phyloP scores from a whole-genome alignment of 2,888 invertebrate genomes.

The Nomada fabriciana region DNA sequence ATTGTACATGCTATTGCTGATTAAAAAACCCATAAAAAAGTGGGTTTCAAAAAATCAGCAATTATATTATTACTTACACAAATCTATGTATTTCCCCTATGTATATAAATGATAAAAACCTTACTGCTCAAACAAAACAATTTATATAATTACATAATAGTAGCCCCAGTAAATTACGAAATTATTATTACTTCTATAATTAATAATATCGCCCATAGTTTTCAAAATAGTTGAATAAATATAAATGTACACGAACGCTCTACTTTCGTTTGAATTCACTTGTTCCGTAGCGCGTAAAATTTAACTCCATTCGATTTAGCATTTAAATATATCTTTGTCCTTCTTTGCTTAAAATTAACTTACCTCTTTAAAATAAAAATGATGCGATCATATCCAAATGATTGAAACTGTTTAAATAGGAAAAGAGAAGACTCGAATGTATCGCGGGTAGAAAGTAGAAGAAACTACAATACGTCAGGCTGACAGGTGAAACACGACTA shows the following conservation, averaged over 20 bases:
- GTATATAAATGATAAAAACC: background rate
- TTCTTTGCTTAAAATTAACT: conserved; percentile 17
- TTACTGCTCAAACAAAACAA: no score
- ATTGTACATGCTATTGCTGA: background rate
- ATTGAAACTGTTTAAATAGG: background rate
- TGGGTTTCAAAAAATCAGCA: no score
- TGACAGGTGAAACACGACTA: conserved; percentile 71
- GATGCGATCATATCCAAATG: conserved; percentile 34
- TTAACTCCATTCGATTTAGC: background rate
- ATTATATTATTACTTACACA: background rate
- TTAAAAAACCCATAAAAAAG: background rate
- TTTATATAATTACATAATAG: no score
- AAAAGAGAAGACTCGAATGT: conserved; percentile 27
- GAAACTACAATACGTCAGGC: conserved; percentile 72
- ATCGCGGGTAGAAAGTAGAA: conserved; percentile 68
- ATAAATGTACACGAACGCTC: background rate
- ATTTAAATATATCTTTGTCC: no score
- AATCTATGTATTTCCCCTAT: background rate
- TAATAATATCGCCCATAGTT: no score
- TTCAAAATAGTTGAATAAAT: no score
- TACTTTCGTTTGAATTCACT: conserved; percentile 30
- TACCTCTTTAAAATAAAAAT: conserved; percentile 41
- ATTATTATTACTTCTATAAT: no score
- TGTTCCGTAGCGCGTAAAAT: conserved; percentile 37
- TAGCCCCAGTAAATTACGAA: no score